Evolutionary conservation across 2,113 vertebrate genomes (phyloP), one percentile per base, ranked within the genome.

Genomic region (Hypanus sabinus): DNA sequence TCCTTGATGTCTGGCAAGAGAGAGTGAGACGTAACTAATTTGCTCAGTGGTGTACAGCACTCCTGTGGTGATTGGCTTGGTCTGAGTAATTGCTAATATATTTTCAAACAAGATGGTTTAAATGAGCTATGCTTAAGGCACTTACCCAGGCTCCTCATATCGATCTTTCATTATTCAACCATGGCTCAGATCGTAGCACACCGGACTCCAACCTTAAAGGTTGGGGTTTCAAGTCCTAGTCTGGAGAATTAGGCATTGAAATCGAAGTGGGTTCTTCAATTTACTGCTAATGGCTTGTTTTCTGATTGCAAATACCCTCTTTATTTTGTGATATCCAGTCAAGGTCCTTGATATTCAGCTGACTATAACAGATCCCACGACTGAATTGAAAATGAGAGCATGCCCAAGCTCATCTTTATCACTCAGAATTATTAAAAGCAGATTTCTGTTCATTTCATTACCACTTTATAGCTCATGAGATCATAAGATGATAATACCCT

Each of bases 81-180:
- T 68, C 65, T 90, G 85, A 36, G 57, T 90, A 68, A 90, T 90
- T 90, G n/a, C n/a, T 90, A 90, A 20, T 68, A 90, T 65, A 65
- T 5, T 90, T 90, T 33, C 14, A 90, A 90, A 90, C 85, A 65
- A 33, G 85, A 20, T 90, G 16, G 60, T 90, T 68, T 62, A 90
- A 65, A 90, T 33, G n/a, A 33, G 60, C 55, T 33, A 3, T 8
- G n/a, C 57, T 65, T 68, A 20, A 7, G n/a, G 57, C 30, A 36
- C 60, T 88, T 65, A 57, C 22, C 38, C 62, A 90, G 4, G 62
- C n/a, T 68, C 14, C 27, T 60, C 0, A 6, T 10, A 33, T 33
- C 30, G 7, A 4, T 68, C 14, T 30, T 20, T 65, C n/a, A 33
- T 30, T 9, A 8, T 8, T 90, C n/a, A 90, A 30, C 60, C 22